Base-by-base conservation (phyloP, 30 jellyfish, hydroid and myxozoan genomes). In the Clytia hemisphaerica region DNA sequence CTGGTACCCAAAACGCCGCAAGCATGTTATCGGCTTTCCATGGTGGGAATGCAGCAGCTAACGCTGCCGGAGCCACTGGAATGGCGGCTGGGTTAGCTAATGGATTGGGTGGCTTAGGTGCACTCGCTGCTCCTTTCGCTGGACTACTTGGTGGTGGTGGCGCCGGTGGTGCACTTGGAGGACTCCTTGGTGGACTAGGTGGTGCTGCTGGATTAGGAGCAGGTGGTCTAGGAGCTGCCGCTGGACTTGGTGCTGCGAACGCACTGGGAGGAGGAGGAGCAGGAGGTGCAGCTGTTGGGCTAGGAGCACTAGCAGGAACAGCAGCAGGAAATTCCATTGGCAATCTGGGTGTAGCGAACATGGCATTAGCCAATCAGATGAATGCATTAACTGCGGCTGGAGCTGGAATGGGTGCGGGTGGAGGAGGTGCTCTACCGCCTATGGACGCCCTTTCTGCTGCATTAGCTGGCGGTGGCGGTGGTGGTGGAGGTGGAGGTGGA, bases 61-160 rank as follows among this genome's bases (percentile, higher is more conserved):
- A 78, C 47, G 81, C 83, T 25, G 78, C 53, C 9, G 60, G 60
- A 45, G 93, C 68, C 10, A 79, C 72, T 7, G 65, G 25, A 10
- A 12, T 50, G 30, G 65, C 30, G 10, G n/a, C n/a, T n/a, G 45
- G 59, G 40, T 33, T 78, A 66, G 51, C 32, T 37, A 19, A 76
- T 33, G 82, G 77, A 16, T 50, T 34, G 3, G 78, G 62, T 2
- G 78, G 78, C 22, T 19, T 34, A 5, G 78, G 78, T 42, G 10
- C 9, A 12, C n/a, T n/a, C n/a, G n/a, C n/a, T n/a, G n/a, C n/a
- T n/a, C n/a, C n/a, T n/a, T n/a, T n/a, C n/a, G n/a, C n/a, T n/a
- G n/a, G n/a, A n/a, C n/a, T n/a, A n/a, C n/a, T n/a, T 55, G 75
- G 65, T 4, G 88, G 83, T 25, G 83, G 84, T 35, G 84, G 80